Conservation (phyloP, 1,140 invertebrate genomes). For the Drosophila tropicalis region DNA sequence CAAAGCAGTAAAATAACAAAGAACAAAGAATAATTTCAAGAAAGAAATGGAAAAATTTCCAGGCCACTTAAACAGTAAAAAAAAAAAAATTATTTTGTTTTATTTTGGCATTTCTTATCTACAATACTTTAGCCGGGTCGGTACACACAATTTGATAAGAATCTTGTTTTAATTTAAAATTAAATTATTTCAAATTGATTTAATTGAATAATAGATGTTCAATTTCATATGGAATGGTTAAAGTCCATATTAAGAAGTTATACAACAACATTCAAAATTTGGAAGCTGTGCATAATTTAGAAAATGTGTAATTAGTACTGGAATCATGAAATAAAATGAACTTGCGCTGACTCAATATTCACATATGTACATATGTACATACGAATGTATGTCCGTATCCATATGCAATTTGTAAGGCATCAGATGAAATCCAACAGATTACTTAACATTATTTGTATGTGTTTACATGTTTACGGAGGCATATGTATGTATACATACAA, state of each 20-base stretch:
- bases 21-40: neutral
- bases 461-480: neutral
- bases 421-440: neutral
- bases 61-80: neutral
- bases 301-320: neutral
- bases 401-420: neutral
- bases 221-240: neutral
- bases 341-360: too few relatives aligned
- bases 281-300: too few relatives aligned
- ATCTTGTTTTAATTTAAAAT: neutral
- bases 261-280: neutral
- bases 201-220: neutral
- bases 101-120: conserved; percentile 1
- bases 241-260: neutral
- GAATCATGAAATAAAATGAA: neutral
- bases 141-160: conserved; percentile 1
- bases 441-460: conserved; percentile 1
- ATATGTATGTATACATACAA: neutral
- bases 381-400: too few relatives aligned
- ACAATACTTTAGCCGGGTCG: neutral
- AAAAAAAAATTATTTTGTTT: neutral
- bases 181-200: conserved; percentile 2
- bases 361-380: too few relatives aligned
- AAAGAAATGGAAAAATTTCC: neutral
- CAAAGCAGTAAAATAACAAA: neutral